Conservation (phyloP, 2,113 vertebrate species). For the Cromileptes altivelis region DNA sequence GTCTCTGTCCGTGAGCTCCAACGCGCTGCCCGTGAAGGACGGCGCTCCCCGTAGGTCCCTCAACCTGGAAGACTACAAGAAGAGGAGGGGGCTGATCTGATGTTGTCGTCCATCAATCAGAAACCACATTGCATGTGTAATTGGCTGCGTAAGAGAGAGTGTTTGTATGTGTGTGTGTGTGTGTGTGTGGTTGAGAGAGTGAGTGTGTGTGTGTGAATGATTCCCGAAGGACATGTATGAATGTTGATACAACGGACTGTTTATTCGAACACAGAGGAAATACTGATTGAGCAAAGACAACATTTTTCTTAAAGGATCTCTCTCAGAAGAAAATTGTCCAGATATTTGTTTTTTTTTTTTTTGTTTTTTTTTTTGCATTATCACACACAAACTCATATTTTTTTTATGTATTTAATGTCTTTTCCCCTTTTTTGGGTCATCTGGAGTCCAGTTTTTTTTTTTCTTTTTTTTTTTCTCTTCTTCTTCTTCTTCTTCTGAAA, state of each 20-base stretch:
- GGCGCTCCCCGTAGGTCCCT: conserved; percentile 96
- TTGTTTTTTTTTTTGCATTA: conserved; percentile 58
- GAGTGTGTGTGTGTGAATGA: conserved; percentile 22
- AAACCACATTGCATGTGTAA: conserved; percentile 67
- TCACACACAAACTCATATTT: conserved; percentile 70
- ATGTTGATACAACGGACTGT: conserved; percentile 73
- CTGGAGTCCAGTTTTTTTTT: conserved; percentile 52
- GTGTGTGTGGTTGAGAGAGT: conserved; percentile 28
- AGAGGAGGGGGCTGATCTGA: conserved; percentile 98
- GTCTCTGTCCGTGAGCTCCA: conserved; percentile 96
- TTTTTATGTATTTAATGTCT: conserved; percentile 73
- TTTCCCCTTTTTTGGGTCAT: conserved; percentile 47
- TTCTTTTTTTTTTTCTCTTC: conserved; percentile 6
- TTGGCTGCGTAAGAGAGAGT: conserved; percentile 20
- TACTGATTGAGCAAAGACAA: conserved; percentile 67
- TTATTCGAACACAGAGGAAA: conserved; percentile 80
- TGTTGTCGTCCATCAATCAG: conserved; percentile 24
- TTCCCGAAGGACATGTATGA: conserved; percentile 52
- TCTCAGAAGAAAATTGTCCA: conserved; percentile 68
- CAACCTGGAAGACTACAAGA: conserved; percentile 99
- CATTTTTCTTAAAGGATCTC: conserved; percentile 73
- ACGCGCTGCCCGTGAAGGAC: conserved; percentile 96
- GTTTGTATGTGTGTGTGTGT: conserved; percentile 21
- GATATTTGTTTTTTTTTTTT: conserved; percentile 54
- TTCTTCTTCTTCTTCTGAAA: conserved; percentile 38